A percentile compares a stretch with the other conserved stretches of the same genome.
Conservation (phyloP, 2,113 vertebrate species). For the Neolamprologus modestus region DNA sequence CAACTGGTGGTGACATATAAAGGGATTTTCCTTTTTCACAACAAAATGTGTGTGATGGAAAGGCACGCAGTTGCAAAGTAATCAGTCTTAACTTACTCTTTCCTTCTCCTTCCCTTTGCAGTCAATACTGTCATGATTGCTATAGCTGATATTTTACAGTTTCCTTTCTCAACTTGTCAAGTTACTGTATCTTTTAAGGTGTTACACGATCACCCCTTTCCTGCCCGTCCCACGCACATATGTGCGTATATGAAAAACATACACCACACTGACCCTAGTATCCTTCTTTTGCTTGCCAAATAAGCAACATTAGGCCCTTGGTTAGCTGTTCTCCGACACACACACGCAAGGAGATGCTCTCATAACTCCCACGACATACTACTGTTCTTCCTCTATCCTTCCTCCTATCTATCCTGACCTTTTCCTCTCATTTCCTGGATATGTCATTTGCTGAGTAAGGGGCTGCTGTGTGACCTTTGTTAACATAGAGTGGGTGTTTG, state of each 20-base stretch:
- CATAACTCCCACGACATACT: conserved; percentile 2
- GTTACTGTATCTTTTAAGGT: neutral
- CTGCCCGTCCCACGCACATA: neutral
- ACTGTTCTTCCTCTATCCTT: conserved; percentile 4
- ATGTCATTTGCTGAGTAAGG: conserved; percentile 41
- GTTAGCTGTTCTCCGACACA: neutral
- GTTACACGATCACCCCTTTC: neutral
- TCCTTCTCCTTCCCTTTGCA: neutral
- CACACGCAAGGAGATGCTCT: neutral
- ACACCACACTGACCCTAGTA: neutral
- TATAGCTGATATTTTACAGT: neutral
- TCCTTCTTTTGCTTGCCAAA: neutral
- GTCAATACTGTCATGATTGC: neutral
- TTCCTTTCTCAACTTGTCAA: conserved; percentile 1
- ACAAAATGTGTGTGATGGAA: neutral
- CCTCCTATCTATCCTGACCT: conserved; percentile 4
- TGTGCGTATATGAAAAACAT: neutral
- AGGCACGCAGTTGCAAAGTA: neutral
- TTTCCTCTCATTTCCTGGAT: conserved; percentile 28
- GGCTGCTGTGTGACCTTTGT: conserved; percentile 11
- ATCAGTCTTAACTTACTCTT: neutral
- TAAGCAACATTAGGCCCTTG: neutral
- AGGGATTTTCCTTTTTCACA: neutral
- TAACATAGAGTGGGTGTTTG: neutral
- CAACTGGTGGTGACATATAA: neutral